Conservation (phyloP, 2,113 vertebrate genomes). For the Aptenodytes patagonicus region DNA sequence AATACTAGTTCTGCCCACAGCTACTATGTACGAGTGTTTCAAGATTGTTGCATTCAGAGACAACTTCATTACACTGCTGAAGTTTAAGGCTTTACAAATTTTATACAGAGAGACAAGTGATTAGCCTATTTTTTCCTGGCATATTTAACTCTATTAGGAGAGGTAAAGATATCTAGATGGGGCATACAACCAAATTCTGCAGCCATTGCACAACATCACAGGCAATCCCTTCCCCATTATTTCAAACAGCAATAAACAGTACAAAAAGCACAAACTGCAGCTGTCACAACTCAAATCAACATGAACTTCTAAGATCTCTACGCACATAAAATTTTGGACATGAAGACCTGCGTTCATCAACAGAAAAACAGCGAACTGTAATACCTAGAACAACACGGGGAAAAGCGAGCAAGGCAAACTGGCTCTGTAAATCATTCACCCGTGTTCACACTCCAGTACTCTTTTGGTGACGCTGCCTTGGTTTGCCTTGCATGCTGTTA, state of each 20-base stretch:
- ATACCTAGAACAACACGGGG: not conserved
- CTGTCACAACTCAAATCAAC: not conserved
- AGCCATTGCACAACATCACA: not conserved
- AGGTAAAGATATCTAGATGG: not conserved
- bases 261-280: not conserved
- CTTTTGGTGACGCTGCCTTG: not conserved
- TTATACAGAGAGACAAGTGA: not conserved
- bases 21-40: rapidly evolving
- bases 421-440: not conserved
- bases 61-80: not conserved
- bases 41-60: not conserved
- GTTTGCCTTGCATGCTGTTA: not conserved
- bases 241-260: not conserved
- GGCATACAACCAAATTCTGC: not conserved
- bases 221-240: not conserved
- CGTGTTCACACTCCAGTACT: not conserved
- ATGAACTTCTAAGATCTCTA: not conserved
- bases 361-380: not conserved
- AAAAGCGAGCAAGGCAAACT: not conserved
- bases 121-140: not conserved
- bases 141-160: not conserved
- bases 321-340: not conserved
- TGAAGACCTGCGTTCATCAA: not conserved
- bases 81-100: not conserved
- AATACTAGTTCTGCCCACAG: not conserved